Base-by-base conservation (phyloP, 2,888 invertebrate genomes). In the Pyrrhia umbra region DNA sequence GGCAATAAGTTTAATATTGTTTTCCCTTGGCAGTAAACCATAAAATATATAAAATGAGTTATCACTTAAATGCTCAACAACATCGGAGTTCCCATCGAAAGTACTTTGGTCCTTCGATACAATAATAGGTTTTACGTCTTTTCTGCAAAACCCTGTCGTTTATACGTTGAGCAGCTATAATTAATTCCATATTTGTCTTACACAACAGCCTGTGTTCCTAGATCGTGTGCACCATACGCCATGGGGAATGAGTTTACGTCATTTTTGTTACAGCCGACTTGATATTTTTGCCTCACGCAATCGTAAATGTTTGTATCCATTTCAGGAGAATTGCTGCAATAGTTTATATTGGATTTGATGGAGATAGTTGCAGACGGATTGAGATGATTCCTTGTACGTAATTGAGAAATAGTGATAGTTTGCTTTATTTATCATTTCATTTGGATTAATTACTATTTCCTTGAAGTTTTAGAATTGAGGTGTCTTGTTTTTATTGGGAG, bases 181-280 rank as follows among this genome's bases (percentile, higher is more conserved):
- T 82, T 74, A 81, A 77, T 80, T 68, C 86, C 81, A 79, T 81
- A 80, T 81, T 81, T 76, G 79, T 81, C 72, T 68, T 71, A 67
- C 71, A 60, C 74, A 77, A 77, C 66, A 56, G 72, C 51, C 54
- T 71, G 65, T 68, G 72, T 79, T 76, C 82, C 71, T 80, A 77
- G 74, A 75, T 73, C 74, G 79, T 79, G 69, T 68, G 71, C 72
- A 58, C 79, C 76, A 71, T 81, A 80, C 79, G 78, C 77, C 68
- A 75, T 66, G 70, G 74, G 69, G 75, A 75, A 77, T 77, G 67
- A 79, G 82, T 82, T 81, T 82, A 82, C 79, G 83, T 83, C 75
- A 83, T 86, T 81, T 83, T 85, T 80, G 82, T 76, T 75, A 60
- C 58, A 64, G 55, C 57, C 27, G 55, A 34, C 68, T 49, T 54